Percentiles rank a stretch among this genome's conserved stretches.
Conservation (phyloP, 1,140 invertebrate genomes). For the Penaeus indicus region DNA sequence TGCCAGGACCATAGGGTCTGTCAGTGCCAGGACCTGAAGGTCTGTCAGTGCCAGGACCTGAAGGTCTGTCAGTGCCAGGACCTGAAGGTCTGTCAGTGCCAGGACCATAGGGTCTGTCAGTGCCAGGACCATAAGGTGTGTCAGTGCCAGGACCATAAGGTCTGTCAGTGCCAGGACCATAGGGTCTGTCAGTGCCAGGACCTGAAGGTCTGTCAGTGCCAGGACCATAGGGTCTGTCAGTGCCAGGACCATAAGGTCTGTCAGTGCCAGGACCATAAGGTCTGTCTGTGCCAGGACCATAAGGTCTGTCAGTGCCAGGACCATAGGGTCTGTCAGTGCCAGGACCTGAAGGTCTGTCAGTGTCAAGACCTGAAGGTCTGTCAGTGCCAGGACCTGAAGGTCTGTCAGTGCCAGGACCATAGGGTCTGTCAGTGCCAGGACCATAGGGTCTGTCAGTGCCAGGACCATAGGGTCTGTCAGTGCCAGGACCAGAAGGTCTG, state of each 20-base stretch:
- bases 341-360: background rate
- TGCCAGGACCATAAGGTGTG: background rate
- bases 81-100: background rate
- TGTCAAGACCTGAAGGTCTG: background rate
- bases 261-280: background rate
- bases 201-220: background rate
- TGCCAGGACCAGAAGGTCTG: too few species aligned
- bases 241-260: background rate
- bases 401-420: too few species aligned
- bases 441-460: too few species aligned
- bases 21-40: slow-evolving; percentile 9
- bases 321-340: slow-evolving; percentile 10
- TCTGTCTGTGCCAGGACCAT: background rate
- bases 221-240: background rate
- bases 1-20: background rate
- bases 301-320: slow-evolving; percentile 27
- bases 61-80: background rate
- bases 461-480: too few species aligned
- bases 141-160: too few species aligned
- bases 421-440: too few species aligned
- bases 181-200: too few species aligned
- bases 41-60: slow-evolving; percentile 21
- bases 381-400: too few species aligned
- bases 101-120: slow-evolving; percentile 22
- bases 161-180: too few species aligned